A percentile compares a stretch with the other conserved stretches of the same genome.
Evolutionary conservation across 2,113 vertebrate species (phyloP).

Genomic region (Equus przewalskii): DNA sequence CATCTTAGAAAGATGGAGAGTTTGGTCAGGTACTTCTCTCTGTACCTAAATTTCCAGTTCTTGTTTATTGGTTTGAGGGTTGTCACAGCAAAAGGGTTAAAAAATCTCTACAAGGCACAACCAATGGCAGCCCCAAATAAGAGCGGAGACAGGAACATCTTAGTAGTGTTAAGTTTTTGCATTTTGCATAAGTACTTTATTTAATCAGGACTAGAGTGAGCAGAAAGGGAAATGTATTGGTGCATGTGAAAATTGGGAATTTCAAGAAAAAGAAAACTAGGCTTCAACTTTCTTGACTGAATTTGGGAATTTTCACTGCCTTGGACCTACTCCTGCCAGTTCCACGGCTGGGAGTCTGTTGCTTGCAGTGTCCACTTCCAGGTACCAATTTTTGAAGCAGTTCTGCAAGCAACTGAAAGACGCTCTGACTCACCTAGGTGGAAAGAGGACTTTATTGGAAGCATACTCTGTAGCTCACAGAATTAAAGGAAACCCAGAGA

Average conservation of each 20-base stretch:
- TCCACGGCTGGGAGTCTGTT: not conserved
- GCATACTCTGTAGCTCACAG: not conserved
- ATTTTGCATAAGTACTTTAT: conserved; percentile 30
- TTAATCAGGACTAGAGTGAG: conserved; percentile 32
- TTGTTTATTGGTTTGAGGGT: conserved; percentile 45
- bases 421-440: conserved; percentile 27
- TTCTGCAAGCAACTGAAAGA: conserved; percentile 51
- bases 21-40: not conserved
- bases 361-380: not conserved
- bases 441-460: conserved; percentile 34
- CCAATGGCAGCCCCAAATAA: not conserved
- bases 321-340: not conserved
- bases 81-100: conserved; percentile 43
- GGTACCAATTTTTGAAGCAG: conserved; percentile 49
- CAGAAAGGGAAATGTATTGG: not conserved
- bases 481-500: conserved; percentile 34
- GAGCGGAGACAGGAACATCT: not conserved
- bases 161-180: not conserved
- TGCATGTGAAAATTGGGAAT: not conserved
- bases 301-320: not conserved
- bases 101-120: not conserved
- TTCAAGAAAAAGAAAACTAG: conserved; percentile 34
- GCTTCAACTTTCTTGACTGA: not conserved
- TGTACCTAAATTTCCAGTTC: conserved; percentile 45
- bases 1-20: not conserved